Evolutionary conservation across 2,797 vertebrate species (phyloP).

Genomic region (Antrozous pallidus): DNA sequence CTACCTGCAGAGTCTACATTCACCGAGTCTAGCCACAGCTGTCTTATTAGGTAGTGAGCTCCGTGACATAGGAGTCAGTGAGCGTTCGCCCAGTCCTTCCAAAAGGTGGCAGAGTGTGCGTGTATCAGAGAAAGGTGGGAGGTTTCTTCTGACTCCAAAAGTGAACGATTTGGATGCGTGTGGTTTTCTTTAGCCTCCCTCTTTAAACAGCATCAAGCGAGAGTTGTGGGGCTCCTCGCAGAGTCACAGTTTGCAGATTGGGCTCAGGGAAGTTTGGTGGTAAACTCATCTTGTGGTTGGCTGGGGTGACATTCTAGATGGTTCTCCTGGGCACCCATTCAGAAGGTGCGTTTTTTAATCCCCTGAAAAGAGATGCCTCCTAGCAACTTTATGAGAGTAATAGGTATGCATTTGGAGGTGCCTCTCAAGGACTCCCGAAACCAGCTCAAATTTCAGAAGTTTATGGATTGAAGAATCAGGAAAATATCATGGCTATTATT

Average conservation of each 20-base stretch:
- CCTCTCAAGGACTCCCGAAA: neutral
- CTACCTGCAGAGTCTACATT: rapidly evolving
- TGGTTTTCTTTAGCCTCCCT: neutral
- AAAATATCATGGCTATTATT: neutral
- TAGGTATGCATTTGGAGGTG: no score
- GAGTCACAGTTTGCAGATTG: neutral
- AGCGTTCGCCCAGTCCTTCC: neutral
- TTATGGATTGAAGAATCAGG: neutral
- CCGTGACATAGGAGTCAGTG: neutral
- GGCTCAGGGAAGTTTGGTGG: neutral
- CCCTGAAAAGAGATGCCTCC: neutral
- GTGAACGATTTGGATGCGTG: neutral
- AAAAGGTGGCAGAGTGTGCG: no score
- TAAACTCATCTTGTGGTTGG: neutral
- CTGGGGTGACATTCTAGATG: neutral
- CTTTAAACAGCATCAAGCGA: neutral
- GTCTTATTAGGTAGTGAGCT: neutral
- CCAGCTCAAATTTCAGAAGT: neutral
- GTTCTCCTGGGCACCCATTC: neutral
- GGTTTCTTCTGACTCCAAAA: neutral
- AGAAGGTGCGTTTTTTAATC: neutral
- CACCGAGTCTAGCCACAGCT: neutral
- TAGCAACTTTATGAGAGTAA: neutral
- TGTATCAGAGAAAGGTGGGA: neutral
- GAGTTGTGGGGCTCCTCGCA: neutral